Conservation (phyloP, 2,797 vertebrate species). For the Carcharodon carcharias region DNA sequence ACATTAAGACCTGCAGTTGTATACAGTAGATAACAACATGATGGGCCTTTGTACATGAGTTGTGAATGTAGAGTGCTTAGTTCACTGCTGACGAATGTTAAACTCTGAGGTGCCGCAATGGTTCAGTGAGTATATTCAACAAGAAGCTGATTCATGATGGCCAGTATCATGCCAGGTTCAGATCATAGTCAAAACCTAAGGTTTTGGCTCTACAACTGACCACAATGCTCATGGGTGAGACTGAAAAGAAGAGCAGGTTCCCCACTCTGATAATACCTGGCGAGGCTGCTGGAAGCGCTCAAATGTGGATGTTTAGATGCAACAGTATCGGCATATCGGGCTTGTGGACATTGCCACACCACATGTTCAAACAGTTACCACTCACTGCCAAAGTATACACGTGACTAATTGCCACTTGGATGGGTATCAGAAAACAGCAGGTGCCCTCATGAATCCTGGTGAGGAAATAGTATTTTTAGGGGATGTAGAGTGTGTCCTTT, state of each 20-base stretch:
- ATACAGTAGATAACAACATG: constrained; percentile 29
- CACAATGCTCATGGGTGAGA: neutral
- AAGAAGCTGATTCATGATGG: neutral
- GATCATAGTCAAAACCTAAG: neutral
- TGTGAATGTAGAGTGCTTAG: neutral
- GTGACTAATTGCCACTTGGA: neutral
- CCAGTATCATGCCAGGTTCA: neutral
- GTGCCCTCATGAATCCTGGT: neutral
- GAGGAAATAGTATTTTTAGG: neutral
- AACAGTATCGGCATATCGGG: neutral
- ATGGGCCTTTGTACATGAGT: neutral
- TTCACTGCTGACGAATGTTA: neutral
- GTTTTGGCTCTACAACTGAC: neutral
- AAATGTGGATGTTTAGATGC: neutral
- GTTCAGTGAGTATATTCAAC: neutral
- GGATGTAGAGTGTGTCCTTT: neutral
- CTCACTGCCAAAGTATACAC: neutral
- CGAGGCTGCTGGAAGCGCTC: neutral
- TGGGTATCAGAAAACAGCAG: neutral
- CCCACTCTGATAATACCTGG: neutral
- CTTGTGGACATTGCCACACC: neutral
- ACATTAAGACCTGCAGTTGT: neutral
- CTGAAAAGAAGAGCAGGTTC: neutral
- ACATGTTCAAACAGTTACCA: neutral
- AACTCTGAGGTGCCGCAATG: neutral